Evolutionary conservation across 2,113 vertebrate genomes (phyloP).

Genomic region (Turdus rufiventris): DNA sequence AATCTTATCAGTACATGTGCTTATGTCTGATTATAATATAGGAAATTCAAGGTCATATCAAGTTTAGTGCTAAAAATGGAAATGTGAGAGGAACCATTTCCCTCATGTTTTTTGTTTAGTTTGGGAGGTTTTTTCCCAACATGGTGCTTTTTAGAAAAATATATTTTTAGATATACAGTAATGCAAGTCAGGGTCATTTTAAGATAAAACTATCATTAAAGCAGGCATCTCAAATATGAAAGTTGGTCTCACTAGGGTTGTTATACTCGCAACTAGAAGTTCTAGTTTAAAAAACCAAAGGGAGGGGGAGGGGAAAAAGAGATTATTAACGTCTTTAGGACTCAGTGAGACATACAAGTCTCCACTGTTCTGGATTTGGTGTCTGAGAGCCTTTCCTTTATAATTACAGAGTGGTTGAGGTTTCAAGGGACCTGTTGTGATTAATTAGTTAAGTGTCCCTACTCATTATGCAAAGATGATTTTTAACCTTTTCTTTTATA

Average conservation of each 20-base stretch:
- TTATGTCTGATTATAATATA: slow-evolving; percentile 11
- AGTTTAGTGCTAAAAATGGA: slow-evolving; percentile 7
- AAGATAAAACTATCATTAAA: background rate
- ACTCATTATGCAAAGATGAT: background rate
- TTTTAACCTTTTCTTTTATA: background rate
- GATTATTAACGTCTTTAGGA: background rate
- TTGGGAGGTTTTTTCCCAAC: background rate
- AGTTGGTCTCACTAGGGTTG: background rate
- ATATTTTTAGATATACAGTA: background rate
- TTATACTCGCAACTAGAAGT: background rate
- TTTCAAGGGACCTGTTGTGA: background rate
- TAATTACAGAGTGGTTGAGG: background rate
- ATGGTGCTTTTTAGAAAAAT: background rate
- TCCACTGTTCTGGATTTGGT: fast-evolving
- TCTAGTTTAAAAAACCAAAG: background rate
- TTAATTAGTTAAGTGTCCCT: background rate
- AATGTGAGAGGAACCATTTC: slow-evolving; percentile 9
- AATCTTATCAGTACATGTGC: background rate
- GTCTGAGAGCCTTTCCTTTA: background rate
- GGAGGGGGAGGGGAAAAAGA: background rate
- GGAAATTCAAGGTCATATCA: slow-evolving; percentile 33
- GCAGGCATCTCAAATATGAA: background rate
- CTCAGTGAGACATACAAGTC: background rate
- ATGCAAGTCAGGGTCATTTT: background rate
- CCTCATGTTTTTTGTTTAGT: background rate